Conservation (phyloP, 1,140 invertebrate species). For the Nebria ingens region DNA sequence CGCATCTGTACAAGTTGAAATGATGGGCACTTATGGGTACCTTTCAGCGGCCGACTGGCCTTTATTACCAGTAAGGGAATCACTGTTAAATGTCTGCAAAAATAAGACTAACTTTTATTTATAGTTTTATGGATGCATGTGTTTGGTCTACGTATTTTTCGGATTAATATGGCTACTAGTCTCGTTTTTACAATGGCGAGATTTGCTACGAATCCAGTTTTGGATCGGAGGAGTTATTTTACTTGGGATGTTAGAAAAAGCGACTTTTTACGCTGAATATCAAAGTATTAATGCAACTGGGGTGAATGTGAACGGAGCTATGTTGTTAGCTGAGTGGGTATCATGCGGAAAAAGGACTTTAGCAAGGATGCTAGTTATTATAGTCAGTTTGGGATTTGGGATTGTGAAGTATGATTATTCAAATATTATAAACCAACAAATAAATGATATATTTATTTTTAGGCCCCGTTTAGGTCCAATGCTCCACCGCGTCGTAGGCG, state of each 20-base stretch:
- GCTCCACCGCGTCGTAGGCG: slow-evolving; percentile 72
- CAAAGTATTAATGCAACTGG: slow-evolving; percentile 69
- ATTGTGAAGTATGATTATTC: slow-evolving; percentile 72
- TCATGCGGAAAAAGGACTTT: slow-evolving; percentile 82
- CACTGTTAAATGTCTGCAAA: too few species aligned
- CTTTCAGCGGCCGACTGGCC: slow-evolving; percentile 67
- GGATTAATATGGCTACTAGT: slow-evolving; percentile 76
- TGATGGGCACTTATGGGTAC: slow-evolving; percentile 56
- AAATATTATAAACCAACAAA: slow-evolving; percentile 14
- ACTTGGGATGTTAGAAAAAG: slow-evolving; percentile 74
- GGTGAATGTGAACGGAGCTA: slow-evolving; percentile 50
- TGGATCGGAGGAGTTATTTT: slow-evolving; percentile 89
- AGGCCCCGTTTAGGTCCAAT: slow-evolving; percentile 78
- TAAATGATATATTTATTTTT: slow-evolving; percentile 19
- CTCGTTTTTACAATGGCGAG: slow-evolving; percentile 79
- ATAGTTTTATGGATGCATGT: slow-evolving; percentile 88
- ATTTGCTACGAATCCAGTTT: slow-evolving; percentile 87
- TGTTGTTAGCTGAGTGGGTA: slow-evolving; percentile 77
- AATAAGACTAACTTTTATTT: slow-evolving; percentile 27
- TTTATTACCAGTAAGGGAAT: slow-evolving; percentile 47
- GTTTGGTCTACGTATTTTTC: slow-evolving; percentile 70
- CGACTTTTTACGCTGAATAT: slow-evolving; percentile 85
- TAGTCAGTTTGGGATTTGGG: slow-evolving; percentile 88
- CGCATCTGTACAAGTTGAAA: slow-evolving; percentile 48
- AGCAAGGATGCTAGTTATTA: slow-evolving; percentile 85